These are phyloP conservation scores for Trinectes maculatus DNA, from an alignment of 2,113 vertebrate species.

Conservation along the genomic window DNA sequence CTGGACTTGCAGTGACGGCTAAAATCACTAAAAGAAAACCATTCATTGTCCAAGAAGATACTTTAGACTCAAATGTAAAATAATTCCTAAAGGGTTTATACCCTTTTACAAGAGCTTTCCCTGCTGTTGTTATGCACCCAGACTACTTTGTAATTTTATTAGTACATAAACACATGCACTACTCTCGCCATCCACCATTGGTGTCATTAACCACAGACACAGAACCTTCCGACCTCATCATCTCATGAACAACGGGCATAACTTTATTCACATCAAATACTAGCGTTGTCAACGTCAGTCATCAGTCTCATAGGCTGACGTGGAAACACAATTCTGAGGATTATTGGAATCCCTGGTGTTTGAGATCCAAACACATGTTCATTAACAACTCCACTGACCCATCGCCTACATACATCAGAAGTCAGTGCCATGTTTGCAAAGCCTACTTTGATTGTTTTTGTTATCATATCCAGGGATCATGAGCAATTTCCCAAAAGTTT, in stretches of 20 bases:
- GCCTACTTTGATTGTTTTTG: conserved; percentile 6
- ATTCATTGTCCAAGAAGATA: too few species aligned
- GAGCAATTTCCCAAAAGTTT: conserved; percentile 71
- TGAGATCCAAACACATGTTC: too few species aligned
- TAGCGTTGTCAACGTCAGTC: background rate
- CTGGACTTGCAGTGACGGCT: background rate
- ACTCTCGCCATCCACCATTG: background rate
- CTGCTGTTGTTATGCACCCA: conserved; percentile 31
- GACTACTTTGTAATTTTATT: conserved; percentile 38
- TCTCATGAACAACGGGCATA: background rate
- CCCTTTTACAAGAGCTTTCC: conserved; percentile 40
- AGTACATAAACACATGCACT: background rate
- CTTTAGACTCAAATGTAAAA: conserved; percentile 40
- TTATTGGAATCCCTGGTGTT: background rate
- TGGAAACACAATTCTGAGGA: background rate
- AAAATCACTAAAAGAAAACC: conserved; percentile 14
- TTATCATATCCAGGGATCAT: conserved; percentile 41
- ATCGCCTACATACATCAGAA: background rate
- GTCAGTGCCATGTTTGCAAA: conserved; percentile 19
- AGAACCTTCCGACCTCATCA: background rate
- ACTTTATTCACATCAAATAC: background rate
- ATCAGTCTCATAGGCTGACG: background rate
- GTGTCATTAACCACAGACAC: conserved; percentile 37
- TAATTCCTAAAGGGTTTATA: conserved; percentile 32
- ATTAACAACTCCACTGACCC: too few species aligned